Evolutionary conservation across 2,888 invertebrate genomes (phyloP), one percentile per base, ranked within the genome.

Genomic region (Caenorhabditis imperialis): DNA sequence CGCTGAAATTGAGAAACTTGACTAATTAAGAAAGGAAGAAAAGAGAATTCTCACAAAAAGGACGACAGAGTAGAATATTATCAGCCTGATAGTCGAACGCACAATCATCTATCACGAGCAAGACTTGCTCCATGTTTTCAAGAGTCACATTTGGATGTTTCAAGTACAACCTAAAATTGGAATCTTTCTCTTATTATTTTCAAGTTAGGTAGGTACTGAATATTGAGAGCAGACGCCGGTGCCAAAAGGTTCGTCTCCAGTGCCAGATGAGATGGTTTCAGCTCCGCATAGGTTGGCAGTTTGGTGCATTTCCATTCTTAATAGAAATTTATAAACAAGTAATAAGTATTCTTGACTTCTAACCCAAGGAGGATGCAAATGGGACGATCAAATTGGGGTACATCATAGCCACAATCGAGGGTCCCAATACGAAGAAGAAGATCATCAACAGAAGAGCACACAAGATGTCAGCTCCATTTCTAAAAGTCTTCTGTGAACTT

Each of bases 21-120:
- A 25, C 20, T 1, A 14, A n/a, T 18, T 27, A 6, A 3, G 8
- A 8, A 12, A 25, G 14, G 1, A 16, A 4, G 3, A 18, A 14
- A 27, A n/a, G n/a, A n/a, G n/a, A n/a, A n/a, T n/a, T n/a, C 53
- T 53, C 20, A 53, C 53, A 30, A 38, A 38, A 6, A 1, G 65
- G 65, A 4, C 48, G 40, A 10, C 65, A 65, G 8, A 65, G 33
- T 12, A 65, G 18, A 10, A 55, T 40, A n/a, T 54, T 50, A 5
- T 38, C 48, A n/a, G 20, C 33, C 22, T 33, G 42, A 37, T 48
- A 38, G 50, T 55, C 55, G 20, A 50, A 65, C 5, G 23, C 25
- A 30, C 65, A 48, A 33, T 65, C 55, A 25, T 57, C 65, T 23
- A 65, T 35, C 5, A 65, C 55, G n/a, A 65, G 35, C 8, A 55